Evolutionary conservation across 2,797 vertebrate genomes (phyloP).

Genomic region (Triplophysa yarkandensis): DNA sequence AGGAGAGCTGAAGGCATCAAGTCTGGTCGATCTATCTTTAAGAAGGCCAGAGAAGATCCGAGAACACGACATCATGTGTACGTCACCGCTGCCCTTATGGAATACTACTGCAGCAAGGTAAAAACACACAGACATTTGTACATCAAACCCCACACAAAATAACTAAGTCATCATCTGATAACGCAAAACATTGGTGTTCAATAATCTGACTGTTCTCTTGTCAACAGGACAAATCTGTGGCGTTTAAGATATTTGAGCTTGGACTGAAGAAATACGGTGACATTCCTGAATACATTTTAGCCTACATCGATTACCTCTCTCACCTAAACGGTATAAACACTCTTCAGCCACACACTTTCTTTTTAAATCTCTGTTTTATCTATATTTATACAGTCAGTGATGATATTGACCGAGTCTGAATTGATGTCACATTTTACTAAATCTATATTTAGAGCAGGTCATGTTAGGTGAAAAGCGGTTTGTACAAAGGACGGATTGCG

Average conservation of each 20-base stretch:
- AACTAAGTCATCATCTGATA: no score
- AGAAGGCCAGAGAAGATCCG: slow-evolving; percentile 93
- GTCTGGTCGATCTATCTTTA: slow-evolving; percentile 95
- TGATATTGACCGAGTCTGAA: neutral
- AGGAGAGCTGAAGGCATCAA: slow-evolving; percentile 98
- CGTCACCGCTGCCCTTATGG: slow-evolving; percentile 97
- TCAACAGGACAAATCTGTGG: slow-evolving; percentile 95
- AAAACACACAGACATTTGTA: slow-evolving; percentile 1
- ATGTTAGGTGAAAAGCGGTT: neutral
- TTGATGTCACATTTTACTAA: neutral
- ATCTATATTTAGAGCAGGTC: neutral
- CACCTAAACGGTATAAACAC: slow-evolving; percentile 90
- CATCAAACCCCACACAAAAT: no score
- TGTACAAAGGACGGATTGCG: neutral
- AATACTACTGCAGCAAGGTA: slow-evolving; percentile 99
- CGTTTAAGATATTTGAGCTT: slow-evolving; percentile 99
- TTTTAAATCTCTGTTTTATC: neutral
- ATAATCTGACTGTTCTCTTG: neutral
- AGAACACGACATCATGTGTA: slow-evolving; percentile 97
- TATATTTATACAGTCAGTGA: neutral
- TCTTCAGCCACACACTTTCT: neutral
- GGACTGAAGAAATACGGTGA: slow-evolving; percentile 99
- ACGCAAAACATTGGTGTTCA: neutral
- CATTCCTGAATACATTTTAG: slow-evolving; percentile 98
- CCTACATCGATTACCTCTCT: slow-evolving; percentile 98